Percentiles rank a stretch among this genome's conserved stretches.
Evolutionary conservation across 2,797 vertebrate species (phyloP).

Genomic region (Synanceia verrucosa): DNA sequence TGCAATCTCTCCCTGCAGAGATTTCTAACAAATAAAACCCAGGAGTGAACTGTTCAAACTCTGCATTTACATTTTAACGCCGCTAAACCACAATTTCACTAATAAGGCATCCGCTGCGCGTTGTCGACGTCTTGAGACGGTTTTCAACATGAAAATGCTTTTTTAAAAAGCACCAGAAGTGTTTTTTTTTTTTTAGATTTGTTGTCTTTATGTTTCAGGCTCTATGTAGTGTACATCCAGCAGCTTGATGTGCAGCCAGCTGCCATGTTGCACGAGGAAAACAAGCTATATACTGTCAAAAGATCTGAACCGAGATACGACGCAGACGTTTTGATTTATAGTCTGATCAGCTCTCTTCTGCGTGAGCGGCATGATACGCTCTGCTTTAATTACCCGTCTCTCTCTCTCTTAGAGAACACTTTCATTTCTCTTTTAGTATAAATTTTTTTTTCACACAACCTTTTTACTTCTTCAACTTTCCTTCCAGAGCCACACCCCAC

Average conservation of each 20-base stretch:
- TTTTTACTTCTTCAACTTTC: constrained; percentile 26
- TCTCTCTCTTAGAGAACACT: constrained; percentile 4
- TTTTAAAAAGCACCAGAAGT: constrained; percentile 26
- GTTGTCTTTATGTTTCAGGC: constrained; percentile 58
- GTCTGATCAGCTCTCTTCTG: constrained; percentile 69
- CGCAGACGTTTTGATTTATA: constrained; percentile 78
- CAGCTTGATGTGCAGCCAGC: constrained; percentile 58
- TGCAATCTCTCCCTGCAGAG: constrained; percentile 59
- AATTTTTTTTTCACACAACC: constrained; percentile 3
- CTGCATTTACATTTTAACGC: constrained; percentile 42
- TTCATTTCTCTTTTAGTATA: not conserved
- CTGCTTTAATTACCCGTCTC: constrained; percentile 52
- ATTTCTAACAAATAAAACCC: constrained; percentile 62
- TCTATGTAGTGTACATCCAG: constrained; percentile 62
- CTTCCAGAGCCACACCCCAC: constrained; percentile 16
- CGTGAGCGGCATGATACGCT: constrained; percentile 51
- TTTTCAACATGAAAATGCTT: constrained; percentile 26
- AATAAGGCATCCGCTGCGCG: constrained; percentile 6
- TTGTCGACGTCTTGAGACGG: constrained; percentile 1
- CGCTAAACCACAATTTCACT: constrained; percentile 33
- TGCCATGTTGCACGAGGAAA: constrained; percentile 68
- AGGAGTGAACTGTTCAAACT: constrained; percentile 43
- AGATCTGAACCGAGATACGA: constrained; percentile 71
- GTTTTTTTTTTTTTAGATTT: constrained; percentile 41
- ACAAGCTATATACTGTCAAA: constrained; percentile 77